phyloP scores from a whole-genome alignment of 2,888 invertebrate species.

The Agelastica alni region DNA sequence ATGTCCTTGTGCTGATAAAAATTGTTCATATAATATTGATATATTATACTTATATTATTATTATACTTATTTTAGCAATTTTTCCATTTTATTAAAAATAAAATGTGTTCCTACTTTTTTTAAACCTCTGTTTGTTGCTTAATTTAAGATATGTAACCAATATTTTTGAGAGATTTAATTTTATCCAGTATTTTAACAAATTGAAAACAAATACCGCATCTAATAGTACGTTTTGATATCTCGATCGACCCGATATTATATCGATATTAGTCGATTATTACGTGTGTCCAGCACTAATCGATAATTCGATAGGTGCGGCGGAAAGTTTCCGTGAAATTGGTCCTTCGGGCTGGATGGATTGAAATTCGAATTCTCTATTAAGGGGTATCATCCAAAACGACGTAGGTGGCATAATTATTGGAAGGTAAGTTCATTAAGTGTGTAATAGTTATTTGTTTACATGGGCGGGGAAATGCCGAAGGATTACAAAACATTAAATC shows the following conservation, averaged over 20 bases:
- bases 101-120: too few species aligned
- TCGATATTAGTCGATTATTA: conserved; percentile 40
- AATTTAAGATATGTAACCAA: too few species aligned
- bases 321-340: conserved; percentile 14
- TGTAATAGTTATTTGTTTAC: conserved; percentile 36
- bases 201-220: conserved; percentile 35
- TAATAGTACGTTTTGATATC: conserved; percentile 36
- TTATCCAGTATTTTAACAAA: conserved; percentile 26
- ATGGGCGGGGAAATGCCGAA: too few species aligned
- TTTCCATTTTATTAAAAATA: too few species aligned
- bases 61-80: too few species aligned
- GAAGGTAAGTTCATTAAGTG: conserved; percentile 36
- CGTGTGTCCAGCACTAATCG: conserved; percentile 37
- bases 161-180: too few species aligned
- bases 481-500: too few species aligned
- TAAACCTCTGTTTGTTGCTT: too few species aligned
- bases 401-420: conserved; percentile 36
- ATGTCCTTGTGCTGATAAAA: too few species aligned
- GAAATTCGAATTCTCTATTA: conserved; percentile 18
- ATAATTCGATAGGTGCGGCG: conserved; percentile 31
- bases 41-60: too few species aligned
- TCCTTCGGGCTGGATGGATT: conserved; percentile 19
- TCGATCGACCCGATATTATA: conserved; percentile 40
- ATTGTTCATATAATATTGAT: too few species aligned
- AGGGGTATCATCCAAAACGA: conserved; percentile 15